A percentile compares a stretch with the other conserved stretches of the same genome.
Conservation (phyloP, 1,140 invertebrate genomes). For the Saccostrea cuccullata region DNA sequence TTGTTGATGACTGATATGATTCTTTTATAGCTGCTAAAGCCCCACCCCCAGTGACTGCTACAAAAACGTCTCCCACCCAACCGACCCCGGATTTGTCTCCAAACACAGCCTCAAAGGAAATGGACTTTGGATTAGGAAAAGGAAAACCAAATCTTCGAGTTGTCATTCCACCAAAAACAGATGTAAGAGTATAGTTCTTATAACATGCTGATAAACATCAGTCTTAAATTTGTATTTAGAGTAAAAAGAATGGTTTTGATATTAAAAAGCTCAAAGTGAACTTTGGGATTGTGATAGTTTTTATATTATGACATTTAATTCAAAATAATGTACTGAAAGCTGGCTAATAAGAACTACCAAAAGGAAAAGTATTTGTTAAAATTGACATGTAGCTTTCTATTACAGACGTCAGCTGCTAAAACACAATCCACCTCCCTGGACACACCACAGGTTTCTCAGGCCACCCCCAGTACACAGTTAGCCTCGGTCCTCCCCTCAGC, state of each 20-base stretch:
- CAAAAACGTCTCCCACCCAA: conserved; percentile 7
- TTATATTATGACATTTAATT: background rate
- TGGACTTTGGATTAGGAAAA: conserved; percentile 53
- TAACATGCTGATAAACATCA: background rate
- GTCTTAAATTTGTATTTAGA: background rate
- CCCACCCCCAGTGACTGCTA: background rate
- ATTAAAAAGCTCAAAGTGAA: background rate
- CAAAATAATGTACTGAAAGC: background rate
- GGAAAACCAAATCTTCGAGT: conserved; percentile 69
- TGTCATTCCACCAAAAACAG: conserved; percentile 66
- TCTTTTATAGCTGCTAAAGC: background rate
- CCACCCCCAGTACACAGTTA: conserved; percentile 84
- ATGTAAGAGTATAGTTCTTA: conserved; percentile 39
- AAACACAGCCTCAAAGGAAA: conserved; percentile 54
- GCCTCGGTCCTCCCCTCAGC: conserved; percentile 47
- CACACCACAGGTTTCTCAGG: conserved; percentile 88
- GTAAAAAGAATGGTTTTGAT: background rate
- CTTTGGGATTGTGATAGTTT: background rate
- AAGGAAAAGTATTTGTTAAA: background rate
- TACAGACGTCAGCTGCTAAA: conserved; percentile 40
- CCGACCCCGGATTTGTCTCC: conserved; percentile 33
- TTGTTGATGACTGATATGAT: background rate
- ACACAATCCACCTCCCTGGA: conserved; percentile 78
- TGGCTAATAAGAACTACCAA: background rate
- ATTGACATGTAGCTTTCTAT: background rate